Conservation (phyloP, 2,113 vertebrate species). For the Gymnocephalus cernua region DNA sequence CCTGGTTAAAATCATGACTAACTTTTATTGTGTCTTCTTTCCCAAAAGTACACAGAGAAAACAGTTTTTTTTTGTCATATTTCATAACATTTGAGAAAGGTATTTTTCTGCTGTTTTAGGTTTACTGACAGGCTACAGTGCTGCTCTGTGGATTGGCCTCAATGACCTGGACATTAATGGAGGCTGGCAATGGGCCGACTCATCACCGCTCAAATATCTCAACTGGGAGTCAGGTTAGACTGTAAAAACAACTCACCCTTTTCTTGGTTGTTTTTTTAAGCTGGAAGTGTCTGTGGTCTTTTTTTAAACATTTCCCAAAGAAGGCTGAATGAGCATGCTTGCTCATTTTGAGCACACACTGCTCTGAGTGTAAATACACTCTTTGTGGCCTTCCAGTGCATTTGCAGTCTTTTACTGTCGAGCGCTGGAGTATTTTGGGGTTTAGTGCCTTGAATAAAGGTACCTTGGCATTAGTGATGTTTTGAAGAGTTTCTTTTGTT, state of each 20-base stretch:
- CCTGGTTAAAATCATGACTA: background rate
- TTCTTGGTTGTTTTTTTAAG: conserved; percentile 27
- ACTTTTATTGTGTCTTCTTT: conserved; percentile 4
- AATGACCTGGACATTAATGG: conserved; percentile 95
- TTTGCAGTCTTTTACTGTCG: conserved; percentile 12
- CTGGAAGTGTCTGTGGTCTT: conserved; percentile 26
- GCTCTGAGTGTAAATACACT: conserved; percentile 32
- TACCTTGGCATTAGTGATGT: background rate
- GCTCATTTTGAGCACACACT: conserved; percentile 40
- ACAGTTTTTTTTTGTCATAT: background rate
- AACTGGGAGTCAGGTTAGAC: conserved; percentile 96
- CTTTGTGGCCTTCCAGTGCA: background rate
- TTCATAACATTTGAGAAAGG: background rate
- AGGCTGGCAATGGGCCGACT: conserved; percentile 98
- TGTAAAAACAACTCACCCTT: conserved; percentile 25
- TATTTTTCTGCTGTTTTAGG: conserved; percentile 80
- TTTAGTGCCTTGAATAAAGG: background rate
- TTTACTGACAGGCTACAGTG: conserved; percentile 92
- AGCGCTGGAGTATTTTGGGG: background rate
- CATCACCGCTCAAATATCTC: conserved; percentile 95
- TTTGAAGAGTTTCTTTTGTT: conserved; percentile 15
- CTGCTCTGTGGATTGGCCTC: conserved; percentile 95
- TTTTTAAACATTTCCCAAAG: conserved; percentile 27
- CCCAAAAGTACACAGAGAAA: background rate
- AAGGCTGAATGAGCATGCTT: conserved; percentile 33